phyloP scores from a whole-genome alignment of 2,888 invertebrate genomes.

The Dicroscelio sp. region DNA sequence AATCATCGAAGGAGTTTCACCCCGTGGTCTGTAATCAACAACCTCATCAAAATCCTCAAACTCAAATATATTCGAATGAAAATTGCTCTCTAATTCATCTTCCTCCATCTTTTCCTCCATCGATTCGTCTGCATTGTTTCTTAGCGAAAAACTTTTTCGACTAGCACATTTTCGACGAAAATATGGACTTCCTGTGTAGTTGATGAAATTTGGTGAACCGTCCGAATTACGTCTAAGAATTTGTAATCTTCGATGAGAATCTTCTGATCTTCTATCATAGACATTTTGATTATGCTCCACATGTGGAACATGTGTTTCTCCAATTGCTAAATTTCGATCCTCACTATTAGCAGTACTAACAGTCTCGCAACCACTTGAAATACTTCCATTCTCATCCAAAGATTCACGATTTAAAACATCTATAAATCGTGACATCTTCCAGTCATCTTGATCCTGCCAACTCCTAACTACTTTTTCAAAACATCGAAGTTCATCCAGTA shows the following conservation, averaged over 20 bases:
- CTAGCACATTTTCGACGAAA: constrained; percentile 86
- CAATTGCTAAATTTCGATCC: constrained; percentile 89
- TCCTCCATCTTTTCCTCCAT: constrained; percentile 88
- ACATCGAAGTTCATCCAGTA: constrained; percentile 89
- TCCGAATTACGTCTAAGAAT: constrained; percentile 90
- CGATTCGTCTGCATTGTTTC: constrained; percentile 89
- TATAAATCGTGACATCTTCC: constrained; percentile 89
- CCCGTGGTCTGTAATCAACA: constrained; percentile 90
- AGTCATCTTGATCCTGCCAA: constrained; percentile 90
- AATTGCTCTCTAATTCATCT: constrained; percentile 52
- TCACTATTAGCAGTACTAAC: constrained; percentile 93
- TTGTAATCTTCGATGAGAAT: constrained; percentile 70
- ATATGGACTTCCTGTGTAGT: constrained; percentile 90
- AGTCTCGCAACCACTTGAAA: constrained; percentile 96
- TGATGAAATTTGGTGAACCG: constrained; percentile 90
- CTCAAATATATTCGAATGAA: constrained; percentile 88
- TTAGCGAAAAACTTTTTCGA: constrained; percentile 86
- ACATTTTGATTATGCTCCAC: constrained; percentile 65
- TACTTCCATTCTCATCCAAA: constrained; percentile 91
- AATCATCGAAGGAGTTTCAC: constrained; percentile 87
- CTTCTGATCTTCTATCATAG: constrained; percentile 58
- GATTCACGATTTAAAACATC: constrained; percentile 90
- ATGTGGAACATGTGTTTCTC: constrained; percentile 87
- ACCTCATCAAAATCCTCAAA: constrained; percentile 90
- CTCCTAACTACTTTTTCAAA: constrained; percentile 90